phyloP scores from a whole-genome alignment of 2,113 vertebrate species.

The Bettongia penicillata region DNA sequence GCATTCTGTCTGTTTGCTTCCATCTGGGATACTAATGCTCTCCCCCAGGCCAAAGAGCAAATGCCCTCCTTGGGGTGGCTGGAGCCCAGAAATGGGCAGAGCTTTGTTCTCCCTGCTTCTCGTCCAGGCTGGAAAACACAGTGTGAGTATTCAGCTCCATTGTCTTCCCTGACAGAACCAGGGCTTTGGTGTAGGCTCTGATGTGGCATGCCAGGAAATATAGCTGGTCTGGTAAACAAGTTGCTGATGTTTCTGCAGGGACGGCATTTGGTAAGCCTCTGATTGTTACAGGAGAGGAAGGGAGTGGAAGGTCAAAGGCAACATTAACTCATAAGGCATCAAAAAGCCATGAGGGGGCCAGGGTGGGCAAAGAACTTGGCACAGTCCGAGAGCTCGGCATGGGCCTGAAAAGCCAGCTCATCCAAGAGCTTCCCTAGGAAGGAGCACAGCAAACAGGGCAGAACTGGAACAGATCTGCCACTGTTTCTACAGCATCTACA shows the following conservation, averaged over 20 bases:
- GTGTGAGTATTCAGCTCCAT: constrained; percentile 51
- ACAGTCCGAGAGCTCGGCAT: too few species aligned
- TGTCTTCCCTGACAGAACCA: constrained; percentile 32
- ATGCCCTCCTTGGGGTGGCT: constrained; percentile 43
- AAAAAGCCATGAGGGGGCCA: background rate
- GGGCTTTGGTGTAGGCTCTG: constrained; percentile 27
- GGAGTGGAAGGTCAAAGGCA: background rate
- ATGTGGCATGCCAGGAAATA: background rate
- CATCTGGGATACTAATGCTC: background rate
- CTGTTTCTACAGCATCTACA: background rate
- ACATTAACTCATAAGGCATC: background rate
- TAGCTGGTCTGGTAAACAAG: constrained; percentile 56
- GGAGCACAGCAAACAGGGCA: background rate
- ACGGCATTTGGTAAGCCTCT: background rate
- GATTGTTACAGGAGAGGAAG: background rate
- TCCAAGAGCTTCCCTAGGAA: background rate
- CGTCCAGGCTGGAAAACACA: constrained; percentile 19
- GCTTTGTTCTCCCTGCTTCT: background rate
- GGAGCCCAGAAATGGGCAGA: background rate
- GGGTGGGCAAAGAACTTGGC: background rate
- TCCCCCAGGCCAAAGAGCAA: constrained; percentile 7
- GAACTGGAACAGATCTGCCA: background rate
- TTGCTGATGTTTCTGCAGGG: constrained; percentile 39
- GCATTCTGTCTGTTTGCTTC: background rate
- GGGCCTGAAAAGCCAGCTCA: background rate